Conservation (phyloP, 2,113 vertebrate species). For the Calidris pugnax region DNA sequence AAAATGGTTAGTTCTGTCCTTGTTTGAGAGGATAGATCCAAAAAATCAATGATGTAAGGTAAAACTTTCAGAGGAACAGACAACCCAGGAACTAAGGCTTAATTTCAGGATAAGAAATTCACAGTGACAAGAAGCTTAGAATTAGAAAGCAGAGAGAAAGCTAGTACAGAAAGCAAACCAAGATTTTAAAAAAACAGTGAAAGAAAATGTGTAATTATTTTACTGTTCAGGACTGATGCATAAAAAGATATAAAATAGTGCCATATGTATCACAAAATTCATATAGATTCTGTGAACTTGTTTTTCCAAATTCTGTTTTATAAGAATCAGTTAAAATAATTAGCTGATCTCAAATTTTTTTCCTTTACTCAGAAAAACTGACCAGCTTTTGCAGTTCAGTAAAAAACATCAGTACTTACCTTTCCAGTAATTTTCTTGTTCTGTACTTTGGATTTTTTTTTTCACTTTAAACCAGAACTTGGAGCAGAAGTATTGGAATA, state of each 20-base stretch:
- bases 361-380: background rate
- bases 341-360: background rate
- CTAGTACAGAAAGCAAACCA: background rate
- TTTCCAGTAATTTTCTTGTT: background rate
- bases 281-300: background rate
- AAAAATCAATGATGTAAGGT: background rate
- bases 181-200: background rate
- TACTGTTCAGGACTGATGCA: background rate
- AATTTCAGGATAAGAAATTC: background rate
- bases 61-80: background rate
- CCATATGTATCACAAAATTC: background rate
- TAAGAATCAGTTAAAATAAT: background rate
- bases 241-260: background rate
- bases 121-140: background rate
- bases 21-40: background rate
- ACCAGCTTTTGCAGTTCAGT: background rate
- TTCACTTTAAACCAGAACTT: background rate
- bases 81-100: background rate
- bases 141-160: background rate
- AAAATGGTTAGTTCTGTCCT: background rate
- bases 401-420: background rate
- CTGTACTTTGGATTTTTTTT: background rate
- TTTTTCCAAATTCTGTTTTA: background rate
- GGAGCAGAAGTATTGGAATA: background rate
- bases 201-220: background rate